phyloP scores from a whole-genome alignment of 2,888 invertebrate species.

The Meloe dianella region DNA sequence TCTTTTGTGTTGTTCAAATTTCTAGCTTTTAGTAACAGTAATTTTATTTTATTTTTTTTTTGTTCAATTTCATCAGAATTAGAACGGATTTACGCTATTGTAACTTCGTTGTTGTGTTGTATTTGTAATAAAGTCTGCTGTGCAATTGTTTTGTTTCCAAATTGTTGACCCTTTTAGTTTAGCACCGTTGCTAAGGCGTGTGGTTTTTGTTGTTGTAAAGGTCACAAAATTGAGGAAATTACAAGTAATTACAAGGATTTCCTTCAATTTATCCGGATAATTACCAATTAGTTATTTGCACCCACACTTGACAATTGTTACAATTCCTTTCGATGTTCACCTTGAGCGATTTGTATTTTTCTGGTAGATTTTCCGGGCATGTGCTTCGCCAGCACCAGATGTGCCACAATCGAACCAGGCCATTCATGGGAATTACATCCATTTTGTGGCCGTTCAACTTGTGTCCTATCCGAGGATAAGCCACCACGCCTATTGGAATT shows the following conservation, averaged over 20 bases:
- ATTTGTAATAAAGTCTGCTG: too few species aligned
- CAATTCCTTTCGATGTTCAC: background rate
- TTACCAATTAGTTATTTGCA: too few species aligned
- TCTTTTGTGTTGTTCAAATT: background rate
- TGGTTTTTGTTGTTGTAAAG: background rate
- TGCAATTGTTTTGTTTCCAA: background rate
- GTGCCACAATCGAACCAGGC: conserved; percentile 85
- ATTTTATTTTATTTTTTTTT: background rate
- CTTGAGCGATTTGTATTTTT: background rate
- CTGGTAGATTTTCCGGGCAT: conserved; percentile 82
- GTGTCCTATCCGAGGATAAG: conserved; percentile 79
- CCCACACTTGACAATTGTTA: background rate
- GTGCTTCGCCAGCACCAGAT: conserved; percentile 90
- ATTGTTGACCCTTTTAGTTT: background rate
- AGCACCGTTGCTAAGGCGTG: background rate
- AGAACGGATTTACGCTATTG: background rate
- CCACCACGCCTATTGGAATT: conserved; percentile 79
- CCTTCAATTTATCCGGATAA: background rate
- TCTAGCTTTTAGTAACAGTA: background rate
- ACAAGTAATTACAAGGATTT: background rate
- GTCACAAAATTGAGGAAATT: background rate
- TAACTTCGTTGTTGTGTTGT: background rate
- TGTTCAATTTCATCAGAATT: background rate
- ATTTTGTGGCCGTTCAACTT: conserved; percentile 90
- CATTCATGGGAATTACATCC: conserved; percentile 86